A percentile compares a stretch with the other conserved stretches of the same genome.
These are phyloP conservation scores for Patella vulgata DNA, from an alignment of 1,140 invertebrate species.

Conservation along the genomic window DNA sequence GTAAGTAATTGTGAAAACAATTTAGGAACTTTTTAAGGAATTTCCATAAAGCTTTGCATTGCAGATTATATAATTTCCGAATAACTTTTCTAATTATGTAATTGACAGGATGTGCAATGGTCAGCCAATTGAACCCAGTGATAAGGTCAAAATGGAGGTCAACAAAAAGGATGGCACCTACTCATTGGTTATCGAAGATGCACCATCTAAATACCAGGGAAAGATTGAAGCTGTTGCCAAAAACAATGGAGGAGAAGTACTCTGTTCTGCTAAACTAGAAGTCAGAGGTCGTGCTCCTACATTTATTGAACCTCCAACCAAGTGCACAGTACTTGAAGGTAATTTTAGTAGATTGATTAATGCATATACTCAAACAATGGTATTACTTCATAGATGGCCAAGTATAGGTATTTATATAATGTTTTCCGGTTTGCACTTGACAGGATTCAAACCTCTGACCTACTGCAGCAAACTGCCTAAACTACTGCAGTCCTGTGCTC, in stretches of 20 bases:
- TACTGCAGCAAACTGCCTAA: no score
- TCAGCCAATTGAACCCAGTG: constrained; percentile 53
- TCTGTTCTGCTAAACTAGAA: constrained; percentile 52
- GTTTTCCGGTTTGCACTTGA: no score
- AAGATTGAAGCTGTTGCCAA: constrained; percentile 57
- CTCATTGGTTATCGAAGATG: constrained; percentile 50
- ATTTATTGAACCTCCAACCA: constrained; percentile 59
- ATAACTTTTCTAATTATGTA: no score
- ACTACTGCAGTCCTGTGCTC: no score
- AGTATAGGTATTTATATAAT: no score
- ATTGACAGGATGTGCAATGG: constrained; percentile 58
- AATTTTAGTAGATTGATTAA: no score
- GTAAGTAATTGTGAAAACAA: constrained; percentile 57
- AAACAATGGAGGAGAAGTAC: constrained; percentile 60
- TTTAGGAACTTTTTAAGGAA: background rate
- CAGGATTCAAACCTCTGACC: no score
- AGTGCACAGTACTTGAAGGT: constrained; percentile 65
- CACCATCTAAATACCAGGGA: constrained; percentile 52
- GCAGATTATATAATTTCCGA: no score
- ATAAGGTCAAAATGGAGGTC: constrained; percentile 52
- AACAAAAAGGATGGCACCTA: constrained; percentile 50
- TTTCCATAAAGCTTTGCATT: no score
- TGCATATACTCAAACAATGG: no score
- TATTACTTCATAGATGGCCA: no score
- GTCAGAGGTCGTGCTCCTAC: constrained; percentile 59